A percentile compares a stretch with the other conserved stretches of the same genome.
phyloP scores from a whole-genome alignment of 2,113 vertebrate genomes.

The Xiphias gladius region DNA sequence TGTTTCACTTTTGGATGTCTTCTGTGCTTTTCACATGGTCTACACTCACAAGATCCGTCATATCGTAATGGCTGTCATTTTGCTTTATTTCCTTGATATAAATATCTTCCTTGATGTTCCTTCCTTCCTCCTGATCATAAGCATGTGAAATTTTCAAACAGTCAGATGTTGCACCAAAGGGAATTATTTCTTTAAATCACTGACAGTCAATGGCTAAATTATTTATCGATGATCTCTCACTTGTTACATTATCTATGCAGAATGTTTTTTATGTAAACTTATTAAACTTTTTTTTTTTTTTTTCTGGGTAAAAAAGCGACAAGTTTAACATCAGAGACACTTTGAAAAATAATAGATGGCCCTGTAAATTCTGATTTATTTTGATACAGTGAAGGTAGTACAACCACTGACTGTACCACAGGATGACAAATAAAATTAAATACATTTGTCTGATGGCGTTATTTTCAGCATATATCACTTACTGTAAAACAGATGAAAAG shows the following conservation, averaged over 20 bases:
- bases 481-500: slow-evolving; percentile 16
- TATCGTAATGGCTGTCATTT: not conserved
- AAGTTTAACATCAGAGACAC: too few relatives aligned
- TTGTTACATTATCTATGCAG: too few relatives aligned
- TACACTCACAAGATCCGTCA: not conserved
- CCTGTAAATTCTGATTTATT: not conserved
- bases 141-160: not conserved
- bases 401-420: not conserved
- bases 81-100: not conserved
- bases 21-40: slow-evolving; percentile 12
- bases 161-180: not conserved
- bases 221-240: too few relatives aligned
- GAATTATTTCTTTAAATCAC: not conserved
- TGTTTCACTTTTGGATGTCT: slow-evolving; percentile 36
- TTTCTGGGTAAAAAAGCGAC: too few relatives aligned
- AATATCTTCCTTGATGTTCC: not conserved
- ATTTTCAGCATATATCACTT: slow-evolving; percentile 4
- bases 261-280: too few relatives aligned
- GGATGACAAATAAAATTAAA: not conserved
- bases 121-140: too few relatives aligned
- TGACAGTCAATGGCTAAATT: not conserved
- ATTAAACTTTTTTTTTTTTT: too few relatives aligned
- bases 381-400: not conserved
- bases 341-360: not conserved
- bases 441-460: not conserved